These are phyloP conservation scores for Poecilia picta DNA, from an alignment of 2,797 vertebrate species.

Conservation along the genomic window DNA sequence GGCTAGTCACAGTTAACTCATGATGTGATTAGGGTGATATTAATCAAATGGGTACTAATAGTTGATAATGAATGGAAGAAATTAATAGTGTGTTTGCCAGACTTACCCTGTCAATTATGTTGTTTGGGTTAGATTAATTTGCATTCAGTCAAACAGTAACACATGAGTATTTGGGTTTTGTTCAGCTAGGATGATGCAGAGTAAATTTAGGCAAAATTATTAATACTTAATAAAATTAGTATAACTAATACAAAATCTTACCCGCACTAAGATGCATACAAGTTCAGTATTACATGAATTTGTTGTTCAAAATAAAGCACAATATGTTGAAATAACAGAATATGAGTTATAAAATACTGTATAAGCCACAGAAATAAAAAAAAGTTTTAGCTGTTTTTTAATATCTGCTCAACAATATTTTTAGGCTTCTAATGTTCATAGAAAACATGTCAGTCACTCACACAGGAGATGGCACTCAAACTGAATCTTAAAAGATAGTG, in stretches of 20 bases:
- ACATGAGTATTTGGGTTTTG: background rate
- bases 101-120: background rate
- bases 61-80: background rate
- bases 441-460: background rate
- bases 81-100: background rate
- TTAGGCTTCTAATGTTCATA: background rate
- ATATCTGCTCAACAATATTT: background rate
- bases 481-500: background rate
- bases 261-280: background rate
- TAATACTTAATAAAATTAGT: background rate
- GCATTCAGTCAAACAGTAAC: background rate
- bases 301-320: background rate
- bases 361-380: background rate
- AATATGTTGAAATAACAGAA: background rate
- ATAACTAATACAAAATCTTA: background rate
- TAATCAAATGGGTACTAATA: background rate
- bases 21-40: background rate
- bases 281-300: background rate
- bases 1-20: background rate
- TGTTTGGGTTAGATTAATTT: background rate
- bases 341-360: background rate
- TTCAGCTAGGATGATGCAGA: background rate
- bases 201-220: background rate
- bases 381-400: background rate
- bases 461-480: background rate